A percentile compares a stretch with the other conserved stretches of the same genome.
phyloP scores from a whole-genome alignment of 2,888 invertebrate species.

The Andrena praecox region DNA sequence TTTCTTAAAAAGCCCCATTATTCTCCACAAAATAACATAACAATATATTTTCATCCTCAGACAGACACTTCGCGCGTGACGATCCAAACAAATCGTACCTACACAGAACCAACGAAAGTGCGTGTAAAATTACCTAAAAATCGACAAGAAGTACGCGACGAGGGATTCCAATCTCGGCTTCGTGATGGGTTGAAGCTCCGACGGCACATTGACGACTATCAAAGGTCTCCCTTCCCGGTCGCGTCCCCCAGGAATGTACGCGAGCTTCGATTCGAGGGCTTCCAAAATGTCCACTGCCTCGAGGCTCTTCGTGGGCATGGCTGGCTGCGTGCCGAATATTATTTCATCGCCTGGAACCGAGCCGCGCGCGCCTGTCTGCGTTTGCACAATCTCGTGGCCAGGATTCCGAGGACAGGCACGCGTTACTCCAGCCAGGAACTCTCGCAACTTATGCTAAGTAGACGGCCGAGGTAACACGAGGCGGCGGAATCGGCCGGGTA shows the following conservation, averaged over 20 bases:
- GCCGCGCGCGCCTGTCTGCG: background rate
- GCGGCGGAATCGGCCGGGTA: slow-evolving; percentile 38
- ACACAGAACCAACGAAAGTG: no score
- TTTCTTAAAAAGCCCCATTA: background rate
- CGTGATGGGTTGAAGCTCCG: slow-evolving; percentile 85
- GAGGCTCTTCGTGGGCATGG: slow-evolving; percentile 76
- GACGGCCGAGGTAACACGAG: slow-evolving; percentile 38
- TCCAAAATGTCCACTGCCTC: slow-evolving; percentile 87
- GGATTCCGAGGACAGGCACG: background rate
- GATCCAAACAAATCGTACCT: background rate
- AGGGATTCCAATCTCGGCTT: slow-evolving; percentile 82
- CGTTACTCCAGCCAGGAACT: background rate
- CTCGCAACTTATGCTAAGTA: slow-evolving; percentile 6
- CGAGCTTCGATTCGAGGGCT: slow-evolving; percentile 87
- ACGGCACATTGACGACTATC: slow-evolving; percentile 87
- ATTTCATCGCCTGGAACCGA: background rate
- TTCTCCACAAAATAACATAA: no score
- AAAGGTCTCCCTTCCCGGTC: slow-evolving; percentile 89
- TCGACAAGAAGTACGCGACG: slow-evolving; percentile 86
- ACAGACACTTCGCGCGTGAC: background rate
- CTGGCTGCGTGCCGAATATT: slow-evolving; percentile 36
- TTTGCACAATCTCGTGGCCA: background rate
- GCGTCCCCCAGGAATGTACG: slow-evolving; percentile 88
- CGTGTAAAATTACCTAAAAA: slow-evolving; percentile 85
- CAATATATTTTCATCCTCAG: background rate